A percentile compares a stretch with the other conserved stretches of the same genome.
Conservation (phyloP, 2,888 invertebrate genomes). For the Danaus chrysippus region DNA sequence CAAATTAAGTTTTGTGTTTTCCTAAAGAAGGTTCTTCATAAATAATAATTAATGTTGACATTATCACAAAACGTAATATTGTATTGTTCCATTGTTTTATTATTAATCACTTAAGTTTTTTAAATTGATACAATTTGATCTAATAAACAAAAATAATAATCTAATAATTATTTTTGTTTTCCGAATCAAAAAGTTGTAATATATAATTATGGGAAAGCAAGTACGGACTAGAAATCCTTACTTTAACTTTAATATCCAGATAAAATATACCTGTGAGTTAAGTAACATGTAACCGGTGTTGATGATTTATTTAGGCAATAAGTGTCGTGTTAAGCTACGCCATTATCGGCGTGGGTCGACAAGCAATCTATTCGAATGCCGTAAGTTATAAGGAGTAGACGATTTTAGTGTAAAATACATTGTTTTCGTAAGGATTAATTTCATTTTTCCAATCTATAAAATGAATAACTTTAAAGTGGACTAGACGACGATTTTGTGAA, state of each 20-base stretch:
- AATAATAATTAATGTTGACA: no score
- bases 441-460: no score
- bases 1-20: slow-evolving; percentile 1
- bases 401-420: slow-evolving; percentile 11
- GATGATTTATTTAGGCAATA: slow-evolving; percentile 69
- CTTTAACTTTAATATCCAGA: slow-evolving; percentile 8
- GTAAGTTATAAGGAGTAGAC: slow-evolving; percentile 22
- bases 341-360: slow-evolving; percentile 53
- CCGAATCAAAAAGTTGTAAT: neutral
- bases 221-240: neutral
- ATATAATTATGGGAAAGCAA: neutral
- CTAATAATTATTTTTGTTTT: no score
- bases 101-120: no score
- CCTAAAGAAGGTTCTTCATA: no score
- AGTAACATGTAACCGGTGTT: slow-evolving; percentile 27
- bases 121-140: no score
- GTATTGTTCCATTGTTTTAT: no score
- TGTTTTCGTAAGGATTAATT: no score
- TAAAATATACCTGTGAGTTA: slow-evolving; percentile 23
- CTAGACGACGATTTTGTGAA: no score
- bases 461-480: no score
- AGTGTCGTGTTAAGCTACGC: slow-evolving; percentile 66
- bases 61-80: no score
- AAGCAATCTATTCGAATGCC: slow-evolving; percentile 36
- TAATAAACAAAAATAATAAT: no score